Percentiles rank a stretch among this genome's conserved stretches.
These are phyloP conservation scores for Callyntrura sp. DNA, from an alignment of 2,888 invertebrate genomes.

Conservation along the genomic window DNA sequence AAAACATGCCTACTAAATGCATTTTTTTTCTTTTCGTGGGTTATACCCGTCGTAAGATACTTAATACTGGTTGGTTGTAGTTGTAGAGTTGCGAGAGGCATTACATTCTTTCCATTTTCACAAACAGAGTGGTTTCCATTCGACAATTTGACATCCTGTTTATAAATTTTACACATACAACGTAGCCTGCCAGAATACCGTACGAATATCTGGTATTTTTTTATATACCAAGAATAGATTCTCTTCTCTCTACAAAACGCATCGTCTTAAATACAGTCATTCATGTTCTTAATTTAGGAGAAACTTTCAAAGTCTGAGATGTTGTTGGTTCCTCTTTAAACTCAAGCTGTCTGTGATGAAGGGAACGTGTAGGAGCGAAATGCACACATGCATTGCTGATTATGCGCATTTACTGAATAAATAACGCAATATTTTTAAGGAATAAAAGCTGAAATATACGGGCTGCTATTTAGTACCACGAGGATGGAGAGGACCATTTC, in stretches of 20 bases:
- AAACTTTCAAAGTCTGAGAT: slow-evolving; percentile 32
- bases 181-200: background rate
- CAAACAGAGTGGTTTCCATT: slow-evolving; percentile 55
- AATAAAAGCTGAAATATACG: too few species aligned
- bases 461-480: too few species aligned
- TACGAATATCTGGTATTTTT: background rate
- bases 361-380: slow-evolving; percentile 20
- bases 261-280: background rate
- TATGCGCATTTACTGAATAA: slow-evolving; percentile 31
- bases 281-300: background rate
- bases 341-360: background rate
- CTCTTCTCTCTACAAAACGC: background rate
- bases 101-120: too few species aligned
- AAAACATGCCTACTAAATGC: too few species aligned
- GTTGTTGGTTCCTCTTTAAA: background rate
- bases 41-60: too few species aligned
- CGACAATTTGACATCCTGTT: slow-evolving; percentile 64
- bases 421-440: too few species aligned
- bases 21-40: slow-evolving; percentile 20
- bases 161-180: slow-evolving; percentile 20
- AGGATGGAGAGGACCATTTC: too few species aligned
- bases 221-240: slow-evolving; percentile 36
- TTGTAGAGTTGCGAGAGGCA: too few species aligned
- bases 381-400: slow-evolving; percentile 42
- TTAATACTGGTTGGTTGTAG: background rate